Evolutionary conservation across 2,888 invertebrate species (phyloP).

Genomic region (Caenorhabditis sp.): DNA sequence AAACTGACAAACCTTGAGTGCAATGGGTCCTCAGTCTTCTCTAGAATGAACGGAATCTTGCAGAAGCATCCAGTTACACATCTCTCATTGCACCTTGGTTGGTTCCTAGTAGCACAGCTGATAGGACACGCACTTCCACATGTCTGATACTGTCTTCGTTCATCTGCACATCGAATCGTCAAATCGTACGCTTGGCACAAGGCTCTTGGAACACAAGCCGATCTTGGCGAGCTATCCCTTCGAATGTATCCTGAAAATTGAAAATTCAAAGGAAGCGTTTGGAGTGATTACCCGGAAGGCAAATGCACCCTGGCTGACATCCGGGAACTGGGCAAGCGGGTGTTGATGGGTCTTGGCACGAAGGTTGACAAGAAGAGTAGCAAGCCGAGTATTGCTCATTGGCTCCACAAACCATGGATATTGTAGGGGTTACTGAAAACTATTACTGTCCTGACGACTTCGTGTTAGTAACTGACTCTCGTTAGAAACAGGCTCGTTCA

Average conservation of each 20-base stretch:
- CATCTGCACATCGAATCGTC: constrained; percentile 72
- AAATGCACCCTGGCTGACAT: constrained; percentile 74
- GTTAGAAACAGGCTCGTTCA: constrained; percentile 45
- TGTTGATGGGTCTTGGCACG: constrained; percentile 72
- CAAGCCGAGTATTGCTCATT: constrained; percentile 73
- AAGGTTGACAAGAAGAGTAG: constrained; percentile 71
- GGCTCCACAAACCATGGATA: constrained; percentile 64
- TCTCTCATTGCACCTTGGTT: constrained; percentile 70
- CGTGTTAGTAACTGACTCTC: constrained; percentile 25
- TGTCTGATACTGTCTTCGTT: constrained; percentile 71
- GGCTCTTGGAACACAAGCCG: constrained; percentile 70
- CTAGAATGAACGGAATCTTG: constrained; percentile 73
- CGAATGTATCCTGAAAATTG: constrained; percentile 67
- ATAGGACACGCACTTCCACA: constrained; percentile 77
- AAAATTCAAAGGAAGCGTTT: background rate
- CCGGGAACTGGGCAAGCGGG: constrained; percentile 69
- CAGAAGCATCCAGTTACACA: constrained; percentile 77
- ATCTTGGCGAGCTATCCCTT: constrained; percentile 68
- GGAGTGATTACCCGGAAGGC: constrained; percentile 66
- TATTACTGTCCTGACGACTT: background rate
- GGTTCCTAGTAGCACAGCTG: constrained; percentile 70
- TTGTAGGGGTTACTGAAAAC: constrained; percentile 66
- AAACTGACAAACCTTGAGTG: constrained; percentile 67
- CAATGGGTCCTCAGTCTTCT: constrained; percentile 73
- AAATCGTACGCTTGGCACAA: constrained; percentile 71